These are phyloP conservation scores for Drosophila anceps DNA, from an alignment of 2,888 invertebrate genomes.

Conservation along the genomic window DNA sequence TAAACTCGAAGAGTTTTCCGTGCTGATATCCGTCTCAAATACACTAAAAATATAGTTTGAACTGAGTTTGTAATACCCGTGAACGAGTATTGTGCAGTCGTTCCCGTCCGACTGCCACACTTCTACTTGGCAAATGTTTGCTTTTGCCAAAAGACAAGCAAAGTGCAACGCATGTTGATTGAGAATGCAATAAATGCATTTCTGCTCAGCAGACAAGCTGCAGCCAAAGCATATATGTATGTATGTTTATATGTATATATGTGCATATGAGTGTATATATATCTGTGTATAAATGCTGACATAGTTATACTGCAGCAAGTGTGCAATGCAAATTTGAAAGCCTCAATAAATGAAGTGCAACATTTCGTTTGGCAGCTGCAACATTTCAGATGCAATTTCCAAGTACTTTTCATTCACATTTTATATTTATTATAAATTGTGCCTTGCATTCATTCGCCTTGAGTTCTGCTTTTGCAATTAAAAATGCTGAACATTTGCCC, in stretches of 20 bases:
- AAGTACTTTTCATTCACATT: background rate
- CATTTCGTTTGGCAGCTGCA: constrained; percentile 7
- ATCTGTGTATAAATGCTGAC: background rate
- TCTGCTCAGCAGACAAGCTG: background rate
- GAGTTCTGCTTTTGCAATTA: constrained; percentile 28
- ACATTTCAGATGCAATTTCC: background rate
- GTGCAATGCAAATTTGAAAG: constrained; percentile 4
- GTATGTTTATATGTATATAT: background rate
- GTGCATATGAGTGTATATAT: background rate
- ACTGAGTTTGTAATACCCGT: no score
- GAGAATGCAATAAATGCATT: constrained; percentile 4
- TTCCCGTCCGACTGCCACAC: background rate
- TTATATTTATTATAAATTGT: background rate
- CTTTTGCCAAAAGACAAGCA: background rate
- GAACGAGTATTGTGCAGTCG: background rate
- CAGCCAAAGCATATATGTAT: background rate
- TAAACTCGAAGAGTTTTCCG: no score
- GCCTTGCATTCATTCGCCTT: background rate
- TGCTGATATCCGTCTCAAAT: no score
- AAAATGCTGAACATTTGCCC: constrained; percentile 12
- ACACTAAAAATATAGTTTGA: no score
- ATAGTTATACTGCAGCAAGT: background rate
- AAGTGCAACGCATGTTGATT: constrained; percentile 1
- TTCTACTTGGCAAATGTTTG: background rate
- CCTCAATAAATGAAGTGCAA: background rate